Percentiles rank a stretch among this genome's conserved stretches.
Evolutionary conservation across 2,888 invertebrate genomes (phyloP).

Genomic region (Cheilosia vulpina): DNA sequence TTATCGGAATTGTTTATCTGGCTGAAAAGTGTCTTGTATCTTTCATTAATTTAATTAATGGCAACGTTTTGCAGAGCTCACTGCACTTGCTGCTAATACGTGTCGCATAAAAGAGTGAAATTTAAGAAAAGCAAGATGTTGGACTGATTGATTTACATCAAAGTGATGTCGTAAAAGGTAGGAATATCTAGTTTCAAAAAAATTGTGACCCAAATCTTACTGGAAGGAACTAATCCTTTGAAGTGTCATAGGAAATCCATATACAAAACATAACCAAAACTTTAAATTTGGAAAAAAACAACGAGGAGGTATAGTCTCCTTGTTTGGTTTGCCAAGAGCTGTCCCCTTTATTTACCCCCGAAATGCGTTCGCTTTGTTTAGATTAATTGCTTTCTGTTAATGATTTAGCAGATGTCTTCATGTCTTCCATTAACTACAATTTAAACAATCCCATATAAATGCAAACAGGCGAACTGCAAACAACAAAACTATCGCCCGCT

Average conservation of each 20-base stretch:
- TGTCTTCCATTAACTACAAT: background rate
- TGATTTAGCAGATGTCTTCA: background rate
- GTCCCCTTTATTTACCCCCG: background rate
- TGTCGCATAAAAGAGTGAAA: background rate
- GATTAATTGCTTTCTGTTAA: background rate
- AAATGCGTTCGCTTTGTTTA: background rate
- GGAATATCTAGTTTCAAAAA: too few species aligned
- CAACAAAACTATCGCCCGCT: background rate
- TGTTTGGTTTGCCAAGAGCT: too few species aligned
- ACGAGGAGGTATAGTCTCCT: too few species aligned
- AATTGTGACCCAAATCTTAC: too few species aligned
- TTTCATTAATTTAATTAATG: slow-evolving; percentile 47
- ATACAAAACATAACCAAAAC: too few species aligned
- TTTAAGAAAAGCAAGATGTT: too few species aligned
- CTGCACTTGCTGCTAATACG: background rate
- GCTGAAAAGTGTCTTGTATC: slow-evolving; percentile 9
- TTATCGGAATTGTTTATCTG: slow-evolving; percentile 48
- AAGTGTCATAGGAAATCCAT: too few species aligned
- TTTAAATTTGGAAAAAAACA: too few species aligned
- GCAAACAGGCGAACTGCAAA: slow-evolving; percentile 30
- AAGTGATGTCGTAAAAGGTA: too few species aligned
- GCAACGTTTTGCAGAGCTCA: background rate
- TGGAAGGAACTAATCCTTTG: too few species aligned
- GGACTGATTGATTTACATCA: too few species aligned
- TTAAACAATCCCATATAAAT: background rate